Base-by-base conservation (phyloP, 2,888 invertebrate species). In the Campopleginae sp. region DNA sequence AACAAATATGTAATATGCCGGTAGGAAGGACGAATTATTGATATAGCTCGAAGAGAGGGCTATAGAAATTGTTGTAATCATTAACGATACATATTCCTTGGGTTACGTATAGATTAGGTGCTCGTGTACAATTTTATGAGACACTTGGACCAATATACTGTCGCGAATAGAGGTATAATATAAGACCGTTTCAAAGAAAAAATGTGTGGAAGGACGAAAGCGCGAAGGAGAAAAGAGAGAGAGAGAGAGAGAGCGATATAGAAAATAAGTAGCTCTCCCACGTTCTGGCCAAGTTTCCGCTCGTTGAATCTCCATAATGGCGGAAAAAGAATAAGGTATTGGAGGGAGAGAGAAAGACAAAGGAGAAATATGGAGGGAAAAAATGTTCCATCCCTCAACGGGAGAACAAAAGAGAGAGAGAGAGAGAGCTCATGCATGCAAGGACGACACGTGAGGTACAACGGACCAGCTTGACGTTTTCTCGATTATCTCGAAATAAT, bases 271-370 rank as follows among this genome's bases (percentile, higher is more conserved):
- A 76, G 80, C 80, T 80, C 70, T 84, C 31, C 61, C 51, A 54
- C 38, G 80, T 84, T 63, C 76, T 54, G 83, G 75, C 71, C 80
- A 80, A 84, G 80, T 80, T 84, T 84, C 75, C 79, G 83, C 79
- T 75, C 80, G 80, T 84, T 80, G 83, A 84, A 84, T 84, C 80
- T 84, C 80, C 83, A 80, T 84, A 84, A 80, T 80, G 80, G 83
- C 75, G 79, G 75, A 70, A 76, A 72, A 68, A 76, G 68, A 61
- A n/a, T n/a, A n/a, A n/a, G 65, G 31, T 23, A 66, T 58, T 14
- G 1, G 58, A 58, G 58, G 27, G 27, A 51, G 46, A 33, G 42
- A 51, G 31, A 70, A 48, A 75, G 46, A 79, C 12, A n/a, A 71
- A 63, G n/a, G 19, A 63, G 65, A 65, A 19, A 54, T 31, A 72